phyloP scores from a whole-genome alignment of 2,888 invertebrate species.

The Agrotis exclamationis region DNA sequence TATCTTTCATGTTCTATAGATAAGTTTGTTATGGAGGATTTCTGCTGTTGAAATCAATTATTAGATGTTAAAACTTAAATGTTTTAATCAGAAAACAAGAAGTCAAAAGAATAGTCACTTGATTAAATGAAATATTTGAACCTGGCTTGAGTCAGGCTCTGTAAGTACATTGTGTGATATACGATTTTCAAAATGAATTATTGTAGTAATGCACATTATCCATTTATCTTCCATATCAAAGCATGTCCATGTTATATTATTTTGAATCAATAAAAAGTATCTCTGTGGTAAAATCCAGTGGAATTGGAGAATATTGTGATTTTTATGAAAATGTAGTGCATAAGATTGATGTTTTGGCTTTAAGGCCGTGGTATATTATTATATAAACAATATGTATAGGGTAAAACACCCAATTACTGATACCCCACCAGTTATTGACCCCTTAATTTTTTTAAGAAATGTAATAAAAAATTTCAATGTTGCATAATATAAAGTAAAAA shows the following conservation, averaged over 20 bases:
- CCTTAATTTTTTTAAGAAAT: too few relatives aligned
- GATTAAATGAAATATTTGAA: background rate
- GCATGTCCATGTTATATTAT: background rate
- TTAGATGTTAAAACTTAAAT: background rate
- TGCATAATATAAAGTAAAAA: too few relatives aligned
- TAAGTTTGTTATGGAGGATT: background rate
- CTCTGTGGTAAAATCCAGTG: slow-evolving; percentile 7
- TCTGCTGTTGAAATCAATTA: background rate
- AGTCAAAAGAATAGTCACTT: background rate
- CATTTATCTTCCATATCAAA: too few relatives aligned
- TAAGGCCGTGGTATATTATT: background rate
- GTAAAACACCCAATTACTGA: too few relatives aligned
- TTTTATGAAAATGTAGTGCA: slow-evolving; percentile 21
- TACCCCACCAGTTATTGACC: too few relatives aligned
- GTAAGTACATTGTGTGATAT: background rate
- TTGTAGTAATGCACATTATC: too few relatives aligned
- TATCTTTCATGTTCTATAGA: slow-evolving; percentile 4
- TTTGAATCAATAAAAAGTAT: background rate
- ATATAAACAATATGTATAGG: slow-evolving; percentile 7
- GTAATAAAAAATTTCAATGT: too few relatives aligned
- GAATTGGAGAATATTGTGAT: slow-evolving; percentile 35
- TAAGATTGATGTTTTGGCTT: slow-evolving; percentile 12
- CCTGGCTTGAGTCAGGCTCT: background rate
- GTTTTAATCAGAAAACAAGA: background rate
- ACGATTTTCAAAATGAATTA: background rate